Base-by-base conservation (phyloP, 2,888 invertebrate species). In the Tenthredo notha region DNA sequence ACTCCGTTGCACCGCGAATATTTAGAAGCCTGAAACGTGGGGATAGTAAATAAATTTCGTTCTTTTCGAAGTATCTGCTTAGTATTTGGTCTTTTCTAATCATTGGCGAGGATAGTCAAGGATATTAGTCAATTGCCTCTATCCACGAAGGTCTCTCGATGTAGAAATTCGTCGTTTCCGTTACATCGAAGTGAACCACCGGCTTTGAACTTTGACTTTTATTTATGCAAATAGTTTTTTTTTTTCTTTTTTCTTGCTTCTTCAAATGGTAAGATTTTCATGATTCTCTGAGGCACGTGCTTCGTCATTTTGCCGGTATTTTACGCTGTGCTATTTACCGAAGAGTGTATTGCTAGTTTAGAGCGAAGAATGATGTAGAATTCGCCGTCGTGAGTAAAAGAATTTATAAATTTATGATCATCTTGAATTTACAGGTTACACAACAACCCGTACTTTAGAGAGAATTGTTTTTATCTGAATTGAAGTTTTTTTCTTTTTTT, bases 111-210 rank as follows among this genome's bases (percentile, higher is more conserved):
- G 54, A 54, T n/a, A 47, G 47, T 47, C 47, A 47, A 47, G 47
- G 47, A 47, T 15, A 47, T 47, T 47, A 54, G 54, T 54, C n/a
- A n/a, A 7, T 54, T n/a, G n/a, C 54, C n/a, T 54, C 54, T n/a
- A 1, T 54, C n/a, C 7, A 54, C 54, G 54, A 54, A 54, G n/a
- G 10, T 54, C 54, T 54, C n/a, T n/a, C n/a, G n/a, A 54, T n/a
- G n/a, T n/a, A 54, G 7, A 54, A 54, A n/a, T 54, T n/a, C 54
- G 7, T 54, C 54, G 54, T 54, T 54, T 54, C n/a, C n/a, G 54
- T 54, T 54, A n/a, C 54, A 54, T 54, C n/a, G 54, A 54, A 54
- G 54, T 54, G n/a, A 54, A n/a, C n/a, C 54, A 54, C 54, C 54
- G 54, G 7, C 54, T n/a, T n/a, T 54, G 54, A 54, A 54, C 54